Evolutionary conservation across 2,888 invertebrate genomes (phyloP).

Genomic region (Nesidiocoris tenuis): DNA sequence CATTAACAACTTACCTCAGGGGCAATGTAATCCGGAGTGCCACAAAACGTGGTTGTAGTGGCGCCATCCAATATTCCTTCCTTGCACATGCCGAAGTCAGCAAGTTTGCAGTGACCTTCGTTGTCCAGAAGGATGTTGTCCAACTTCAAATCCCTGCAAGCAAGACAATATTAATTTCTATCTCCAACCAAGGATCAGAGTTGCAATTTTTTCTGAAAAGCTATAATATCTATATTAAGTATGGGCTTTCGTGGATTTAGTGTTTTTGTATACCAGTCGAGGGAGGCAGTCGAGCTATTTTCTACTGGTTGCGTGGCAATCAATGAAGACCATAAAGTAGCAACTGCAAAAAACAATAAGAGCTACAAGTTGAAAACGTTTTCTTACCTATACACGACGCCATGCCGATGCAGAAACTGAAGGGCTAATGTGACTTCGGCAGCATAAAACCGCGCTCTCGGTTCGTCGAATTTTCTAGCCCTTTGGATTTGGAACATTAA

Average conservation of each 20-base stretch:
- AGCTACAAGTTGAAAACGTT: too few species aligned
- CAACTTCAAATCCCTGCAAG: conserved; percentile 86
- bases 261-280: too few species aligned
- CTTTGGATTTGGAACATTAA: conserved; percentile 99
- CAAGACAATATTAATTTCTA: too few species aligned
- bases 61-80: conserved; percentile 87
- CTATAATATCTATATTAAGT: too few species aligned
- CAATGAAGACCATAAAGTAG: too few species aligned
- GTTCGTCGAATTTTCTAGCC: conserved; percentile 96
- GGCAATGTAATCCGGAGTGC: conserved; percentile 99
- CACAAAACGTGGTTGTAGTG: conserved; percentile 95
- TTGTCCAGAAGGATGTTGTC: conserved; percentile 97
- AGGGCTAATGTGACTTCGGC: conserved; percentile 97
- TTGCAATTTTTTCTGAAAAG: too few species aligned
- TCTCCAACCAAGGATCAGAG: too few species aligned
- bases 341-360: too few species aligned
- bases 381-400: conserved; percentile 86
- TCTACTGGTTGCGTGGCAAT: too few species aligned
- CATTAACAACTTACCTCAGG: conserved; percentile 80
- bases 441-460: conserved; percentile 92
- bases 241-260: too few species aligned
- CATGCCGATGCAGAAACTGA: conserved; percentile 94
- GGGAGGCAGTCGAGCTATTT: too few species aligned
- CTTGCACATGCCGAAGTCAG: conserved; percentile 99
- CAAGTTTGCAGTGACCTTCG: conserved; percentile 92